These are phyloP conservation scores for Calidris pygmaea DNA, from an alignment of 2,113 vertebrate genomes.

Conservation along the genomic window DNA sequence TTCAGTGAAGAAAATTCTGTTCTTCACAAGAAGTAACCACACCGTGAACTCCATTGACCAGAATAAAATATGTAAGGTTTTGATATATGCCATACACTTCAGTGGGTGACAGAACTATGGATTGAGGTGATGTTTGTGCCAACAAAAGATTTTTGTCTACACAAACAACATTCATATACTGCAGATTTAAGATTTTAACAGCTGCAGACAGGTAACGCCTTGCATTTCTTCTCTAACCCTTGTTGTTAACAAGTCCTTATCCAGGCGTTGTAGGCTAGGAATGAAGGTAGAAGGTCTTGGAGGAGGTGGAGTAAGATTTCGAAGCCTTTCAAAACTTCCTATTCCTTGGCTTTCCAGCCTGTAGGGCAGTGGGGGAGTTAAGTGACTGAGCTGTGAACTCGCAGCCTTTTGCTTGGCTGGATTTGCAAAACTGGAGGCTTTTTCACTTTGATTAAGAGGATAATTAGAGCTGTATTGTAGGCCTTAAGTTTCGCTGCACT, in stretches of 20 bases:
- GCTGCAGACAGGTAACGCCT: background rate
- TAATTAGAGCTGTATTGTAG: constrained; percentile 26
- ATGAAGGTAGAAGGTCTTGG: background rate
- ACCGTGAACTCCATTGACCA: background rate
- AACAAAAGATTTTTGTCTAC: background rate
- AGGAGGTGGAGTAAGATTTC: background rate
- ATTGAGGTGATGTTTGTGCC: background rate
- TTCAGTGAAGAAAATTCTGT: background rate
- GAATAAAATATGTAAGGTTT: background rate
- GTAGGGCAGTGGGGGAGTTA: background rate
- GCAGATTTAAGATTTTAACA: background rate
- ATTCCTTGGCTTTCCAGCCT: background rate
- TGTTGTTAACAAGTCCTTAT: background rate
- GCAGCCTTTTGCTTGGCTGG: background rate
- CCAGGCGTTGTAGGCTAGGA: background rate
- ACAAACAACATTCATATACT: background rate
- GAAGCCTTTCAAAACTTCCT: background rate
- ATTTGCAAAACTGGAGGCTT: constrained; percentile 29
- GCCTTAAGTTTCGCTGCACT: background rate
- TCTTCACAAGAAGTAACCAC: background rate
- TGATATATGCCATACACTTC: background rate
- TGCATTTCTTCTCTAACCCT: background rate
- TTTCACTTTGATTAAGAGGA: constrained; percentile 43
- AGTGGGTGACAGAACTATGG: background rate
- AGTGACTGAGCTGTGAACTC: background rate